Evolutionary conservation across 2,888 invertebrate genomes (phyloP), one percentile per base, ranked within the genome.

Genomic region (Lutraria lutraria): DNA sequence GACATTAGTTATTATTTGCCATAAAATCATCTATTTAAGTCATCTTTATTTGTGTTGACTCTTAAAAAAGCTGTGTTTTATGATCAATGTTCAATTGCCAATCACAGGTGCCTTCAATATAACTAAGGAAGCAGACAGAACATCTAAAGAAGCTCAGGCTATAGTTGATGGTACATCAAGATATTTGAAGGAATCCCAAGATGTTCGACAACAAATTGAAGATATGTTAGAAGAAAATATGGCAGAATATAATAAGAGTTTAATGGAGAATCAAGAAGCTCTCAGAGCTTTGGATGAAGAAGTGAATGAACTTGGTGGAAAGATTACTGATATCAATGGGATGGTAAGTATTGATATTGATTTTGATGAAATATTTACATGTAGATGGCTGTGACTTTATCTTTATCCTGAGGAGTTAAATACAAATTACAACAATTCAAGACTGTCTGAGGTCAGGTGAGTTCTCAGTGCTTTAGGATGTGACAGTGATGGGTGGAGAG

Each of bases 251-350:
- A 97, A 97, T 60, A 97, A 97, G 89, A 98, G 98, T 81, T 98
- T 98, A 93, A 97, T 97, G 88, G 97, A 98, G 91, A 98, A 99
- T 95, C 98, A 98, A 94, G 97, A 97, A 82, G 97, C 98, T 85
- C 97, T 99, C 72, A 97, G 97, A 60, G 97, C 97, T 80, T 97
- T 98, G 85, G 97, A 97, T 89, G 97, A 97, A 0, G 97, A 98
- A 93, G 96, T 99, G 60, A 97, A 97, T 13, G 97, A 97, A 10
- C 97, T 99, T 81, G 98, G 98, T 91, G 97, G 97, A 0, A 97
- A 98, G 92, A 98, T 99, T 94, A 99, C 99, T 0, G 98, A 98
- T 92, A 97, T 99, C 81, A 99, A 99, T 97, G 97, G 98, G 94
- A 98, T 98, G 96, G 98, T 98, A 95, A 80, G 72, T 43, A 25